Evolutionary conservation across 2,797 vertebrate species (phyloP).

Genomic region (Carcharodon carcharias): DNA sequence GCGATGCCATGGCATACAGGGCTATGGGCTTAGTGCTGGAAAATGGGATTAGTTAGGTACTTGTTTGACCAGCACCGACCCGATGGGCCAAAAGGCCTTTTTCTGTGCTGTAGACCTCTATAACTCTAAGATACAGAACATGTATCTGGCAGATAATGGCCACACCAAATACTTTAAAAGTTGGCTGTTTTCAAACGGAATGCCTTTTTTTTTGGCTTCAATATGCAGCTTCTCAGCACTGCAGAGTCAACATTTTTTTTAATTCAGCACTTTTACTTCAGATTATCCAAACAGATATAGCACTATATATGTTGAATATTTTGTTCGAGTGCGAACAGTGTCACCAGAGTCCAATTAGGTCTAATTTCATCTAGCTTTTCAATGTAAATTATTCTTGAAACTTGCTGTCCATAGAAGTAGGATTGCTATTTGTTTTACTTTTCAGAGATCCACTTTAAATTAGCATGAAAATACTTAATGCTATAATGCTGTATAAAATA

Average conservation of each 20-base stretch:
- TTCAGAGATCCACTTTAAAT: background rate
- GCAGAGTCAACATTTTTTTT: background rate
- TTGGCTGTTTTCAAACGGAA: background rate
- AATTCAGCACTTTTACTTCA: background rate
- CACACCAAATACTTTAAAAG: background rate
- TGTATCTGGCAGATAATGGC: background rate
- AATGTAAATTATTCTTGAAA: background rate
- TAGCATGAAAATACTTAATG: background rate
- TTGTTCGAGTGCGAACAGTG: background rate
- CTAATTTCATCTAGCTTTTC: background rate
- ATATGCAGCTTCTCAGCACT: background rate
- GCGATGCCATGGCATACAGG: too few species aligned
- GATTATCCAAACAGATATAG: background rate
- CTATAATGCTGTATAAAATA: background rate
- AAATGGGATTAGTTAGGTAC: too few species aligned
- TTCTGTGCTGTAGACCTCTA: too few species aligned
- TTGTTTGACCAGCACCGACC: too few species aligned
- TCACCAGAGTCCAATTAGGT: background rate
- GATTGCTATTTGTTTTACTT: background rate
- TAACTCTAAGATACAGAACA: background rate
- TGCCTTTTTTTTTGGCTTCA: background rate
- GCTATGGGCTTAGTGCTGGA: too few species aligned
- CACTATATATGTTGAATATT: background rate
- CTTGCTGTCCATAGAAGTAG: background rate
- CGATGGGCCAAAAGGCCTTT: too few species aligned